Evolutionary conservation across 30 jellyfish, hydroid and myxozoan species (phyloP).

Genomic region (Hydra vulgaris): DNA sequence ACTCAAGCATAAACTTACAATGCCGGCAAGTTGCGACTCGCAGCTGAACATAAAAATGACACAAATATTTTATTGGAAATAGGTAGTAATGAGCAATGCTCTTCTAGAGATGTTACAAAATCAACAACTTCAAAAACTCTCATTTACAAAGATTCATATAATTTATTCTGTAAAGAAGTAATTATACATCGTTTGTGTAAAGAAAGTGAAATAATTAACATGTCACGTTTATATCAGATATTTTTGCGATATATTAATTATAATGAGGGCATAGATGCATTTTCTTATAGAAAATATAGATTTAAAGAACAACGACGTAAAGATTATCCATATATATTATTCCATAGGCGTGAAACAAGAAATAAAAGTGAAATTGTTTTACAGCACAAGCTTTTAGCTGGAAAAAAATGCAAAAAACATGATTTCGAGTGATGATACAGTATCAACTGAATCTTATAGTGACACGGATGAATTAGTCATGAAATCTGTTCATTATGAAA

Average conservation of each 20-base stretch:
- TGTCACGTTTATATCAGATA: background rate
- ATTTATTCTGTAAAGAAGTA: constrained; percentile 2
- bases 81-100: constrained; percentile 5
- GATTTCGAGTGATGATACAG: background rate
- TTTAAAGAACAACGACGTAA: constrained; percentile 5
- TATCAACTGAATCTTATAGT: background rate
- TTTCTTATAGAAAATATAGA: constrained; percentile 9
- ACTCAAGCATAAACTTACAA: too few species aligned
- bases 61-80: background rate
- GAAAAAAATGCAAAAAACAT: constrained; percentile 11
- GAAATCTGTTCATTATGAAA: background rate
- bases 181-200: background rate
- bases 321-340: constrained; percentile 11
- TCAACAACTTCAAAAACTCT: background rate
- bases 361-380: constrained; percentile 18
- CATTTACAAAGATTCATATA: background rate
- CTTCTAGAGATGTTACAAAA: background rate
- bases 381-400: constrained; percentile 17
- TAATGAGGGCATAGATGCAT: constrained; percentile 18
- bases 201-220: background rate
- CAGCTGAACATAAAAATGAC: constrained; percentile 2
- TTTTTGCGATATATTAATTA: background rate
- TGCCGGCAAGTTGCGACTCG: constrained; percentile 1
- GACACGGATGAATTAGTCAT: background rate
- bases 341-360: background rate